Evolutionary conservation across 2,113 vertebrate species (phyloP), one percentile per base, ranked within the genome.

Genomic region (Pipra filicauda): DNA sequence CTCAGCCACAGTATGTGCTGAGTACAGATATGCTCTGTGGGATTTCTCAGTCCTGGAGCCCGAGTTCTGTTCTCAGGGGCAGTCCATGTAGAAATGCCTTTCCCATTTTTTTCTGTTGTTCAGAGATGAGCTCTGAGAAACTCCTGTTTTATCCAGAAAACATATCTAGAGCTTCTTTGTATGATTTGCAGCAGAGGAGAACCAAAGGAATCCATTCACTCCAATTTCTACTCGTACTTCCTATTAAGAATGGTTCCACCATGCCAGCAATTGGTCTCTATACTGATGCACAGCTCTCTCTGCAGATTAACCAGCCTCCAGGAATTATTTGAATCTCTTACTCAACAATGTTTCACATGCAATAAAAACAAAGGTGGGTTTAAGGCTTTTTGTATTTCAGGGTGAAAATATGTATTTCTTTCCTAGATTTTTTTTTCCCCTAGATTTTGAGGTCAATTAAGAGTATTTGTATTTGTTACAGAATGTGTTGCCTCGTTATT

Each of bases 1-100:
- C 96, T 90, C 64, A 84, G 82, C 94, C 48, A n/a, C 87, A 43
- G 73, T 46, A 15, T 96, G 93, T 97, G 97, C 97, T 21, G 88
- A 97, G 85, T 74, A 65, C 21, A 85, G 61, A 80, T 33, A 14
- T 1, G 7, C 95, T 73, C 81, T 11, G 4, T 77, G 89, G 95
- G 83, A 48, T 77, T 95, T 49, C 95, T 95, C 74, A 67, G 81
- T 91, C 64, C 96, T 83, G 64, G 71, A 91, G 61, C 57, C 95
- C 72, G 9, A 81, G 88, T 84, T 90, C 91, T 79, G 86, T 88
- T 90, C 85, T 64, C 9, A 20, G 75, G 91, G 96, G 85, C 79
- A 58, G 83, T 51, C 55, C 2, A 0, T 69, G 43, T 15, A 22
- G 88, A 97, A 97, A 94, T 78, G 65, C 91, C 79, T 96, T 89